Evolutionary conservation across 1,140 invertebrate species (phyloP), one percentile per base, ranked within the genome.

Genomic region (Formica exsecta): DNA sequence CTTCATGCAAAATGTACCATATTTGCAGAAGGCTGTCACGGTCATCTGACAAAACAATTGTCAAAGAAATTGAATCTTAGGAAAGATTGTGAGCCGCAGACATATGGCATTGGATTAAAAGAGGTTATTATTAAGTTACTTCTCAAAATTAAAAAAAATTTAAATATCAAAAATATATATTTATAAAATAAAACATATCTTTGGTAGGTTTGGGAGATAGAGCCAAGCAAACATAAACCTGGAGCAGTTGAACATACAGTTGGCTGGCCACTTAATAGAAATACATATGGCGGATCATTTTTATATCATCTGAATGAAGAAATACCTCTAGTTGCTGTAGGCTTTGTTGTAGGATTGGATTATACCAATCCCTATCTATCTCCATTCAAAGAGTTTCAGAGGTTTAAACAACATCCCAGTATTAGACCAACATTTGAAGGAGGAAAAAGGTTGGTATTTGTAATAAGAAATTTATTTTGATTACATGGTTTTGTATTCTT

Each of bases 71-170:
- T 98, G 91, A 97, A 98, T 92, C 96, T 99, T 2, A 96, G 98
- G 75, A 96, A 97, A 80, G 96, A 98, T 16, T 97, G 97, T 92
- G 97, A 99, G 89, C 97, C 98, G 0, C 99, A 99, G 95, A 97
- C 98, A 0, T 99, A 99, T 94, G 99, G 98, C n/a, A 99, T 99
- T 92, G 99, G 99, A n/a, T 95, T 99, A 0, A 99, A 99, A 95
- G 99, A 99, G 87, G 94, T 95, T 89, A 86, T 61, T 81, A 75
- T 29, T 8, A 71, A 51, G 29, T 36, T 41, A 71, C 61, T 65
- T 11, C 13, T 51, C 36, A 57, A 59, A 38, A 41, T 59, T 64
- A 54, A 9, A 38, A 61, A 59, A 57, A 77, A 61, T 74, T 9
- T 44, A 44, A 36, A 22, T 13, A 9, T 70, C 36, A 51, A n/a